Base-by-base conservation (phyloP, 2,113 vertebrate species). In the Pteropus alecto region DNA sequence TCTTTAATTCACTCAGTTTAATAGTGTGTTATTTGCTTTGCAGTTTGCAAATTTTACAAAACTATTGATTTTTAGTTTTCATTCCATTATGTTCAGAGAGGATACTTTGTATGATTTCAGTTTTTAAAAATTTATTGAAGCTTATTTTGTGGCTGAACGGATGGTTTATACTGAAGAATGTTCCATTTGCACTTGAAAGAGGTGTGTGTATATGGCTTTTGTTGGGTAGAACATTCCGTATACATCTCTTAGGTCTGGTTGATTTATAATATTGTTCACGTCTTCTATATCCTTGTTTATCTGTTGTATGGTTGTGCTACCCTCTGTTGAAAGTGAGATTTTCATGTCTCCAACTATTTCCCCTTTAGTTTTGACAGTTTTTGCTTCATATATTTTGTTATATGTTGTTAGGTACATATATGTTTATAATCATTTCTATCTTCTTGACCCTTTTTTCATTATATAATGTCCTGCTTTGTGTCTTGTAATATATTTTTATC, bases 11-110 rank as follows among this genome's bases (percentile, higher is more conserved):
- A 18, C 22, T 91, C 51, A 33, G 41, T 81, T 81, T 87, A 76
- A 90, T 33, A 65, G 33, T 70, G 4, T 63, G 19, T 63, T 87
- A 6, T 58, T 97, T 91, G 41, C 19, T 77, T 94, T 79, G 51
- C 16, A 81, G 54, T 93, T 86, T 51, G 30, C 85, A 73, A 70
- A 48, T 86, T 90, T 94, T 14, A n/a, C 89, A 78, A 61, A 81
- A 19, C 73, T 84, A 78, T 0, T 94, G 77, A 73, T 89, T 83
- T 95, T 26, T 85, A 89, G 48, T 74, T 94, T 94, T 96, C 76
- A 86, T 93, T 96, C 30, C 61, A 21, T 77, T 92, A 19, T 33
- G 19, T 14, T 96, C 73, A 70, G 38, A 94, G 35, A 83, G 92
- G n/a, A 89, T 73, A 81, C 46, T 94, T 94, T 12, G 54, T 74